Conservation (phyloP, 2,797 vertebrate species). For the Tamandua tetradactyla region DNA sequence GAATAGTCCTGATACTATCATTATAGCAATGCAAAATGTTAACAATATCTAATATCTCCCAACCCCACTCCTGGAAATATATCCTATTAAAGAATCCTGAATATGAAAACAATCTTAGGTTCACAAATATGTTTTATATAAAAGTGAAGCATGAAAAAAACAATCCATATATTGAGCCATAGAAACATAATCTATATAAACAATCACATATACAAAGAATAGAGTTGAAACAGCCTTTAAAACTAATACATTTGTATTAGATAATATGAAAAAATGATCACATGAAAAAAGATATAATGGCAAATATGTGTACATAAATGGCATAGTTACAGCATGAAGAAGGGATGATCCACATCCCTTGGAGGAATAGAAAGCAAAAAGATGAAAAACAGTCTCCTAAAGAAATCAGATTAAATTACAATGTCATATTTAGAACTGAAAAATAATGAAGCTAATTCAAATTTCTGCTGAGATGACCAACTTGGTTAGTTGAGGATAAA, state of each 20-base stretch:
- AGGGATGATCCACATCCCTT: neutral
- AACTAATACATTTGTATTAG: neutral
- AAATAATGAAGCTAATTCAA: neutral
- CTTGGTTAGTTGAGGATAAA: neutral
- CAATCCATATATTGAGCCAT: neutral
- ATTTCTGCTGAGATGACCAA: neutral
- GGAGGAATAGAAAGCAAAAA: neutral
- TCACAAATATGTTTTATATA: neutral
- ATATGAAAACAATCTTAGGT: neutral
- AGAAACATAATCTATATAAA: neutral
- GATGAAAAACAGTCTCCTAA: neutral
- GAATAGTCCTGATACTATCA: neutral
- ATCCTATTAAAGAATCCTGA: neutral
- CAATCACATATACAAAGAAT: neutral
- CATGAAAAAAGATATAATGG: neutral
- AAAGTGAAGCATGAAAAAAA: constrained; percentile 41
- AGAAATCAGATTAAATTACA: constrained; percentile 11
- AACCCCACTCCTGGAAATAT: neutral
- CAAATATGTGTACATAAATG: neutral
- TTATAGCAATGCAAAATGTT: neutral
- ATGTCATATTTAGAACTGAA: neutral
- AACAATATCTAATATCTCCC: neutral
- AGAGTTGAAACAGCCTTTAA: neutral
- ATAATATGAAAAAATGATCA: neutral
- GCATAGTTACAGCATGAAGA: neutral